phyloP scores from a whole-genome alignment of 2,797 vertebrate species.

The Microctenopoma stevenorrisi region DNA sequence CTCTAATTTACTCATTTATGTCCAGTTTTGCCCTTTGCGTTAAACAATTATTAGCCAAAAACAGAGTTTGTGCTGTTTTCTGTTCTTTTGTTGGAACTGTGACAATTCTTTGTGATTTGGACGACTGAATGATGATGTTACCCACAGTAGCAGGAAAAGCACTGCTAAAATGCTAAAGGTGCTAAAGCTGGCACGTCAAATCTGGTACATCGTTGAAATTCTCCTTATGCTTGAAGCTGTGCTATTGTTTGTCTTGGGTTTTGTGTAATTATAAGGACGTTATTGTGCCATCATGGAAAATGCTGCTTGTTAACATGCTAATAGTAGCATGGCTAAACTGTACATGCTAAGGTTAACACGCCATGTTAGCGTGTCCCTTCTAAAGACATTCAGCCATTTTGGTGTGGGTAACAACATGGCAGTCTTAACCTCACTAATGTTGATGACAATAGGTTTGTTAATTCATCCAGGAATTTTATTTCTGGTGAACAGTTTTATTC shows the following conservation, averaged over 20 bases:
- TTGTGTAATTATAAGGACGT: neutral
- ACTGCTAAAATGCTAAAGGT: no score
- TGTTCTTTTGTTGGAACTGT: no score
- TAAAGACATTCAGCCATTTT: neutral
- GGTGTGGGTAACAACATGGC: neutral
- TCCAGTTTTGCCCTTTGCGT: neutral
- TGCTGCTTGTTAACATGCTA: neutral
- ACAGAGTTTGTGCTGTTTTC: neutral
- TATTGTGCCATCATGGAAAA: neutral
- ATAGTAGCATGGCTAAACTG: neutral
- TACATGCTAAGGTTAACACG: neutral
- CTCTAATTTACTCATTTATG: no score
- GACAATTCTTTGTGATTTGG: neutral
- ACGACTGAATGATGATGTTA: neutral
- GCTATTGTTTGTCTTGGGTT: neutral
- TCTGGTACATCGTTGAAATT: neutral
- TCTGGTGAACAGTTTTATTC: neutral
- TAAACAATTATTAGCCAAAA: neutral
- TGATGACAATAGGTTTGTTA: neutral
- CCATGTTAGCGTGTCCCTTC: neutral
- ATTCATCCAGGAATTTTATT: neutral
- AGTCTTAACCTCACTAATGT: neutral
- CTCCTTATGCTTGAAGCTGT: neutral
- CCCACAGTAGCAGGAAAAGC: no score
- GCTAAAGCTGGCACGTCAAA: neutral